Conservation (phyloP, 2,888 invertebrate species). For the Mycogona germanica region DNA sequence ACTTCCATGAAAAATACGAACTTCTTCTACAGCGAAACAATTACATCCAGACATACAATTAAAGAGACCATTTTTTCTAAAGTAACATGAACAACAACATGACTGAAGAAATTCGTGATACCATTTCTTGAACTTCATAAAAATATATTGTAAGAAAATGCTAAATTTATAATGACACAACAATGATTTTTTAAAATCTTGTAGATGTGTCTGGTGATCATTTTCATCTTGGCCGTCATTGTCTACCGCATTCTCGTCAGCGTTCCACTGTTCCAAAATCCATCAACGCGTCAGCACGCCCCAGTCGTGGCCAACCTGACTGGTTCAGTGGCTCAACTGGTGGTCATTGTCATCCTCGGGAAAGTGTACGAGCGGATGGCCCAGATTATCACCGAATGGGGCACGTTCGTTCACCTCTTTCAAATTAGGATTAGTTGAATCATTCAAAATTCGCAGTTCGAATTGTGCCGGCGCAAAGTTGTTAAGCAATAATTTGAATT, state of each 20-base stretch:
- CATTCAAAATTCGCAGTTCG: not conserved
- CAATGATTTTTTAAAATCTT: not conserved
- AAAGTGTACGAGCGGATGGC: conserved; percentile 43
- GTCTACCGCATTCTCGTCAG: conserved; percentile 43
- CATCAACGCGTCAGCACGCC: conserved; percentile 36
- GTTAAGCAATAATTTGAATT: not conserved
- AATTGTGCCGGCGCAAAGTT: not conserved
- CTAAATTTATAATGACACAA: too few relatives aligned
- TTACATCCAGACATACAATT: too few relatives aligned
- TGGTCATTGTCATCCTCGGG: conserved; percentile 43
- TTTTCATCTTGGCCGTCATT: conserved; percentile 45
- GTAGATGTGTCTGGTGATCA: conserved; percentile 42
- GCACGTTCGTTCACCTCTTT: conserved; percentile 29
- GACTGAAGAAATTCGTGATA: too few relatives aligned
- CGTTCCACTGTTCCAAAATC: conserved; percentile 41
- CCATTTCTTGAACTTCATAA: too few relatives aligned
- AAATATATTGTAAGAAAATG: too few relatives aligned
- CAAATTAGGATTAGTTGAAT: not conserved
- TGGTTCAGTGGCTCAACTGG: conserved; percentile 42
- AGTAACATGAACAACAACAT: too few relatives aligned
- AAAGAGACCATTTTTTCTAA: too few relatives aligned
- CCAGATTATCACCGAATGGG: conserved; percentile 42
- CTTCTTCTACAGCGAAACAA: too few relatives aligned
- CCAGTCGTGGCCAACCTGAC: conserved; percentile 40
- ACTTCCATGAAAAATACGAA: too few relatives aligned